Evolutionary conservation across 2,113 vertebrate species (phyloP).

Genomic region (Erythrocebus patas): DNA sequence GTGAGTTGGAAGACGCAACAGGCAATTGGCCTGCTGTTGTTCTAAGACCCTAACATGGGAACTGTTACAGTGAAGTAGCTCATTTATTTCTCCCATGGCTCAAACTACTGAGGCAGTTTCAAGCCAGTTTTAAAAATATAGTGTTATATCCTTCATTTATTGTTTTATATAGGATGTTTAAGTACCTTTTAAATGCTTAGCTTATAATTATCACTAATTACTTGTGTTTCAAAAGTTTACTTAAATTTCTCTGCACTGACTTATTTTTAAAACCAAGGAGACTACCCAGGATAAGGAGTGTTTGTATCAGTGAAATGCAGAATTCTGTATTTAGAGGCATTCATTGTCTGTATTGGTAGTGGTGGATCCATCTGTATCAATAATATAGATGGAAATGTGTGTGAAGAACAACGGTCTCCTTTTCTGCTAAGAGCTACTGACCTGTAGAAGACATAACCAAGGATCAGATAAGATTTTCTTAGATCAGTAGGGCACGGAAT

Average conservation of each 20-base stretch:
- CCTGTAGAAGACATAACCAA: neutral
- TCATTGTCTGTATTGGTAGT: neutral
- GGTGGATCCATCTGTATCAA: neutral
- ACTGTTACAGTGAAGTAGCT: neutral
- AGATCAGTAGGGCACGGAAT: constrained; percentile 4
- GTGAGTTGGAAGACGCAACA: neutral
- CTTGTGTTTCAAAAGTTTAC: constrained; percentile 35
- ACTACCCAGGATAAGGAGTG: neutral
- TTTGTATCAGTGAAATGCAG: neutral
- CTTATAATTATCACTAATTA: constrained; percentile 43
- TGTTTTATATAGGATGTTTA: constrained; percentile 8
- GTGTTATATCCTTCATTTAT: neutral
- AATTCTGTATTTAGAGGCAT: neutral
- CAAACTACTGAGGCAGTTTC: neutral
- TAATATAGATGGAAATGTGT: neutral
- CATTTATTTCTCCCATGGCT: neutral
- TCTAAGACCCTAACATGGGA: neutral
- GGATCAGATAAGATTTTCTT: neutral
- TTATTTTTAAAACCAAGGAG: constrained; percentile 38
- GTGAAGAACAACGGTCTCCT: neutral
- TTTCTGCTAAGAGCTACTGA: neutral
- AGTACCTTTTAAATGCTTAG: constrained; percentile 29
- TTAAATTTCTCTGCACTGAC: neutral
- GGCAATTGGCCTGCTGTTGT: neutral
- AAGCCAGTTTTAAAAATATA: constrained; percentile 35